Evolutionary conservation across 2,797 vertebrate genomes (phyloP).

Genomic region (Pseudochromis fuscus): DNA sequence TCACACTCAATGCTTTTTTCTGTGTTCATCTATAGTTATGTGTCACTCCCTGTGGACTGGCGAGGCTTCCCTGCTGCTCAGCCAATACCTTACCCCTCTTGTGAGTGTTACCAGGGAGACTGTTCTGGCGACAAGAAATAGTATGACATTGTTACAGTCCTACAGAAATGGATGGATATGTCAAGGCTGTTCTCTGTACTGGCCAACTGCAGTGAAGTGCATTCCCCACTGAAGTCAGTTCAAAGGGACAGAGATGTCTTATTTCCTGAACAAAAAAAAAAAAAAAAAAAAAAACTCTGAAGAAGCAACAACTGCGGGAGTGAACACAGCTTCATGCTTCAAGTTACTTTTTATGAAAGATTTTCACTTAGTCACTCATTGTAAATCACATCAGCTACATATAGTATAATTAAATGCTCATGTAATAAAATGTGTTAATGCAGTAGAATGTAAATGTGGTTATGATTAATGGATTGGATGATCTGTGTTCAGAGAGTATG

Average conservation of each 20-base stretch:
- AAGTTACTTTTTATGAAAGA: neutral
- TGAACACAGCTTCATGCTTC: no score
- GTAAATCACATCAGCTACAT: no score
- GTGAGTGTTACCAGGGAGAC: neutral
- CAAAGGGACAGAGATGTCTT: neutral
- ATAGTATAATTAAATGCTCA: no score
- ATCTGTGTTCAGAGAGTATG: no score
- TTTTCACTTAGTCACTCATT: no score
- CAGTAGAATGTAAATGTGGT: no score
- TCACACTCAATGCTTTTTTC: neutral
- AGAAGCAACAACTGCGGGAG: neutral
- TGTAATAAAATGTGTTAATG: no score
- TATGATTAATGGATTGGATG: no score
- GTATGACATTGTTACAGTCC: neutral
- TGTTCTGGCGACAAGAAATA: neutral
- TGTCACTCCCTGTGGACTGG: neutral
- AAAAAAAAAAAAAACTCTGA: no score
- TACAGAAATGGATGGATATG: neutral
- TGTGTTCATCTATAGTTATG: neutral
- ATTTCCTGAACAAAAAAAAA: neutral
- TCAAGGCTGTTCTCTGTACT: neutral
- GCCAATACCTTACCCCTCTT: neutral
- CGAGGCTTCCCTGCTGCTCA: neutral
- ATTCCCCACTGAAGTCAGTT: neutral
- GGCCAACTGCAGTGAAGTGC: neutral